Evolutionary conservation across 2,113 vertebrate genomes (phyloP).

Genomic region (Perca fluviatilis): DNA sequence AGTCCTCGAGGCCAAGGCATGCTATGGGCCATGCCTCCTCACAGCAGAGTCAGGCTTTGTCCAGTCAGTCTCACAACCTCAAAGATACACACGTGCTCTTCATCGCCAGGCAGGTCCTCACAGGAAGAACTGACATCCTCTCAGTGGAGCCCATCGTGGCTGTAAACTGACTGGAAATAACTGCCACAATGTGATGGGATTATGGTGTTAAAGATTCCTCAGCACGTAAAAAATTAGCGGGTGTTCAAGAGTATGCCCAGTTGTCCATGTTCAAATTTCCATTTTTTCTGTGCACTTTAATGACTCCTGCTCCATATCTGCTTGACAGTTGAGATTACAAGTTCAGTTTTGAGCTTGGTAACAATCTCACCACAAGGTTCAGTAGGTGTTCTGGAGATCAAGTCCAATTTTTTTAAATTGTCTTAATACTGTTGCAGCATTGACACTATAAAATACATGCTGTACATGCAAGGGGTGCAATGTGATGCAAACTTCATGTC

Average conservation of each 20-base stretch:
- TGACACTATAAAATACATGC: not conserved
- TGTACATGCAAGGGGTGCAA: not conserved
- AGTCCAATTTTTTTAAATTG: not conserved
- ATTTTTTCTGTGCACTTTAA: not conserved
- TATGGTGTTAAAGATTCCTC: not conserved
- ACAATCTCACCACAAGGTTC: not conserved
- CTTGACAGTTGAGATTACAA: not conserved
- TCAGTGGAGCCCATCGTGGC: constrained; percentile 89
- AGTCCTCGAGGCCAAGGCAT: constrained; percentile 28
- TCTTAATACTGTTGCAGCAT: not conserved
- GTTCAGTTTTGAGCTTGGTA: not conserved
- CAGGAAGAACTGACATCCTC: constrained; percentile 87
- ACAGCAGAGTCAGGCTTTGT: constrained; percentile 57
- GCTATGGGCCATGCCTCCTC: constrained; percentile 49
- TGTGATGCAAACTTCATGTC: not conserved
- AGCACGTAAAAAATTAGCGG: not conserved
- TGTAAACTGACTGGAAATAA: constrained; percentile 75
- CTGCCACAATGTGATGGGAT: not conserved
- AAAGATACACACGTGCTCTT: constrained; percentile 80
- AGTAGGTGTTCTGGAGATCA: not conserved
- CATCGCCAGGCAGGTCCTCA: constrained; percentile 78
- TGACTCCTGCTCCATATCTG: not conserved
- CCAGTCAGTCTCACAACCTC: constrained; percentile 59
- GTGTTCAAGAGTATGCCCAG: not conserved
- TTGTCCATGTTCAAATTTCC: not conserved